Base-by-base conservation (phyloP, 1,140 invertebrate species). In the Hyposmocoma kahamanoa region DNA sequence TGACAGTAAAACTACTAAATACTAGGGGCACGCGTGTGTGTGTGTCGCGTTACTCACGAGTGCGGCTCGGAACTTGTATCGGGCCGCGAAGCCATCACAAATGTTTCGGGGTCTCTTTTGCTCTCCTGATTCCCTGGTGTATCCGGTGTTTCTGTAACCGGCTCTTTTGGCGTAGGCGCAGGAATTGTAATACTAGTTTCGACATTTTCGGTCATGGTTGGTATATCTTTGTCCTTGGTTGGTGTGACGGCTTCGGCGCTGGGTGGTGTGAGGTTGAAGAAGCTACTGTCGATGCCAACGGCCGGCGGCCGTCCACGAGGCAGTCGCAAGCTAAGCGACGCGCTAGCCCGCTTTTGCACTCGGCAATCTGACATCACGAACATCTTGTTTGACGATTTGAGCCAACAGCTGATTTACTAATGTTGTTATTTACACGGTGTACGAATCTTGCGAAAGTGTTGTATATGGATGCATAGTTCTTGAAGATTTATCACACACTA, bases 1-100 rank as follows among this genome's bases (percentile, higher is more conserved):
- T 34, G 44, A n/a, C n/a, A n/a, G n/a, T n/a, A n/a, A n/a, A n/a
- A n/a, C n/a, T n/a, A n/a, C n/a, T n/a, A n/a, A n/a, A n/a, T n/a
- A n/a, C n/a, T n/a, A 59, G 63, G 58, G 56, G 30, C 71, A 72
- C 77, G 62, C 68, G 67, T 65, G 66, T 49, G 59, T 68, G 64
- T 61, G 64, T 54, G 22, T 44, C 36, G 47, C 48, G 52, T 26
- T 86, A 87, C 84, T 86, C 83, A 87, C 82, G 84, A 82, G 72
- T 86, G 82, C 28, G 79, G 77, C 39, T 85, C 80, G 45, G 82
- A 80, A 71, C 76, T 85, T 59, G 72, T 67, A 56, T 84, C 81
- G 20, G 81, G 73, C 34, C 64, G 65, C 53, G 69, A 50, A 19
- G 80, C 83, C 42, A 30, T 48, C 48, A 83, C 74, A 53, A 80